Conservation (phyloP, 2,113 vertebrate species). For the Suncus etruscus region DNA sequence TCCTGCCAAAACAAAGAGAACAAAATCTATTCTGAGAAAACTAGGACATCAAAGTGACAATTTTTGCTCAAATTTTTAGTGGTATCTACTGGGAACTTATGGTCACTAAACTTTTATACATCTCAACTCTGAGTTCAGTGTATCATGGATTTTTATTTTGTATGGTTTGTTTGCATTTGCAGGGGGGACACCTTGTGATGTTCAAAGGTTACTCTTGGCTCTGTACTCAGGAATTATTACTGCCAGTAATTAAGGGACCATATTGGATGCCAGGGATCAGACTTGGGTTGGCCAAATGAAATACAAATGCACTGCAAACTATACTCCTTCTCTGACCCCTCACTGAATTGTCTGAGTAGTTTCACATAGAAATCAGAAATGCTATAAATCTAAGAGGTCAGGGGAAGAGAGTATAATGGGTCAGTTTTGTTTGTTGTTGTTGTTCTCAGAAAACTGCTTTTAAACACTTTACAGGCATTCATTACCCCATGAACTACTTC, state of each 20-base stretch:
- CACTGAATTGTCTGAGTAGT: not conserved
- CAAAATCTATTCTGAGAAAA: slow-evolving; percentile 1
- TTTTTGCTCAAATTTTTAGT: not conserved
- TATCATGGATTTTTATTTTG: not conserved
- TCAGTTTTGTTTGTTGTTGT: not conserved
- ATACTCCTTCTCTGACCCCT: too few species aligned
- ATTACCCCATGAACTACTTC: not conserved
- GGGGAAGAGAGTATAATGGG: not conserved
- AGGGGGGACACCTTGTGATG: too few species aligned
- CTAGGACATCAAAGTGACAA: not conserved
- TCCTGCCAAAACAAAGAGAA: not conserved
- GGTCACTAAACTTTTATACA: not conserved
- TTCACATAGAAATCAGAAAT: slow-evolving; percentile 21
- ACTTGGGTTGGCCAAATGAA: too few species aligned
- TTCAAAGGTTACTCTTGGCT: too few species aligned
- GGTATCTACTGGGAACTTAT: not conserved
- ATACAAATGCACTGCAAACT: too few species aligned
- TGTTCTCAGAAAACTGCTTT: not conserved
- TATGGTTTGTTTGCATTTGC: too few species aligned
- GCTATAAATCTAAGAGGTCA: not conserved
- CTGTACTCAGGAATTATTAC: too few species aligned
- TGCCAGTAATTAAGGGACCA: too few species aligned
- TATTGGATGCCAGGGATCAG: too few species aligned
- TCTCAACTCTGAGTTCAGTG: not conserved
- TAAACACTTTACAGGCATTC: not conserved